A percentile compares a stretch with the other conserved stretches of the same genome.
phyloP scores from a whole-genome alignment of 2,113 vertebrate genomes.

The Thymallus thymallus region DNA sequence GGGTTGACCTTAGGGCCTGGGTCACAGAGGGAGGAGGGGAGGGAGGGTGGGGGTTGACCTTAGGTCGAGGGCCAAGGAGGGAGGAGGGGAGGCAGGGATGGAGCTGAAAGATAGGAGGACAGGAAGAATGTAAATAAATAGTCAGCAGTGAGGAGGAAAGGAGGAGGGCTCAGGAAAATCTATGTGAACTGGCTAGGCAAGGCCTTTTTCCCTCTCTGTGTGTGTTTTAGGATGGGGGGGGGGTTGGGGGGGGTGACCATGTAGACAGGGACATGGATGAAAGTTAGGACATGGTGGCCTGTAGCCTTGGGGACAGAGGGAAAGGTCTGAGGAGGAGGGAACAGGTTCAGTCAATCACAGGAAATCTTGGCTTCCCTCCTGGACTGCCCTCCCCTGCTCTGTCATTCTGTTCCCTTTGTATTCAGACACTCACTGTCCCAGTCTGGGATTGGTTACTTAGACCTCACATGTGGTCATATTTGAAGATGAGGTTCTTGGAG shows the following conservation, averaged over 20 bases:
- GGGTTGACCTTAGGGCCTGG: constrained; percentile 63
- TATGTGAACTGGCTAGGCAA: background rate
- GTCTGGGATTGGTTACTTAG: too few species aligned
- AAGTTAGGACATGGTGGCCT: background rate
- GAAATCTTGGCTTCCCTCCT: background rate
- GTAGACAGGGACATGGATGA: constrained; percentile 2
- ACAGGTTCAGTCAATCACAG: background rate
- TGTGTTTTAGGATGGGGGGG: background rate
- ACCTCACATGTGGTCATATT: too few species aligned
- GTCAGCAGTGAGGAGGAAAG: background rate
- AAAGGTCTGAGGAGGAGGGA: background rate
- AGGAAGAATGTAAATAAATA: constrained; percentile 37
- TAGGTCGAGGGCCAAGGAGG: constrained; percentile 30
- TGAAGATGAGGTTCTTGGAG: too few species aligned
- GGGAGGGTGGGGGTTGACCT: constrained; percentile 8
- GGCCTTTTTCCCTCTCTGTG: background rate
- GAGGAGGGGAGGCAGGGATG: constrained; percentile 17
- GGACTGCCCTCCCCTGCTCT: background rate
- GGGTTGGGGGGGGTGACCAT: background rate
- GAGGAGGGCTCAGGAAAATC: constrained; percentile 19
- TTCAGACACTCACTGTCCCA: background rate
- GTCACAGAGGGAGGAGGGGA: constrained; percentile 1
- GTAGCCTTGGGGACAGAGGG: constrained; percentile 1
- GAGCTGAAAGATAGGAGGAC: background rate
- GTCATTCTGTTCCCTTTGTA: background rate